Evolutionary conservation across 2,797 vertebrate genomes (phyloP).

Genomic region (Lagorchestes hirsutus): DNA sequence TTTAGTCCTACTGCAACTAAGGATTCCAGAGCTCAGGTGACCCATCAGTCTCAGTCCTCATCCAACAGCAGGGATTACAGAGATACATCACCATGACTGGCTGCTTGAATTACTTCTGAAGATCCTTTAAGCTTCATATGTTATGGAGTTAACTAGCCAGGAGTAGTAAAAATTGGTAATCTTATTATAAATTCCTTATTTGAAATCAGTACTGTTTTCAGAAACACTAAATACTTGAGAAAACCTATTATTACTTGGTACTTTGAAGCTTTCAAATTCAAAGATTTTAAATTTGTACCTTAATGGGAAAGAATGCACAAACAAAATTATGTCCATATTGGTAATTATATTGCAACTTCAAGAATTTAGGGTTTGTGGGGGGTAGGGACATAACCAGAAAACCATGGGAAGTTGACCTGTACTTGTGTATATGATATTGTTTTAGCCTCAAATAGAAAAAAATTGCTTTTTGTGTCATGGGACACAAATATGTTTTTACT

Average conservation of each 20-base stretch:
- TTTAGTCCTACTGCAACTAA: not conserved
- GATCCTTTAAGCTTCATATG: not conserved
- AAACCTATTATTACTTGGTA: not conserved
- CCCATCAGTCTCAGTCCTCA: not conserved
- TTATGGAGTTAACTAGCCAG: not conserved
- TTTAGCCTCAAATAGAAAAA: constrained; percentile 56
- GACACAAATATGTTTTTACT: not conserved
- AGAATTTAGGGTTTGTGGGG: constrained; percentile 17
- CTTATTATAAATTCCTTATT: not conserved
- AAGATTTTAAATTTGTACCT: constrained; percentile 14
- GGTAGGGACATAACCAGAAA: not conserved
- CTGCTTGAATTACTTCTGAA: not conserved
- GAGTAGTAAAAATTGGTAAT: not conserved
- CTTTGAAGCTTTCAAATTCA: constrained; percentile 24
- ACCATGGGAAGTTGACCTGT: constrained; percentile 2
- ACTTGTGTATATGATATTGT: constrained; percentile 40
- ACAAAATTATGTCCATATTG: not conserved
- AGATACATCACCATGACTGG: not conserved
- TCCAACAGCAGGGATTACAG: not conserved
- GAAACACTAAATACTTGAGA: constrained; percentile 19
- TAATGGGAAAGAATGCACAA: not conserved
- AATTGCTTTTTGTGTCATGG: not conserved
- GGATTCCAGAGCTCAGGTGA: not conserved
- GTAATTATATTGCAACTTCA: not conserved
- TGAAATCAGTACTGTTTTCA: not conserved